Percentiles rank a stretch among this genome's conserved stretches.
Evolutionary conservation across 2,797 vertebrate species (phyloP).

Genomic region (Danio choprae): DNA sequence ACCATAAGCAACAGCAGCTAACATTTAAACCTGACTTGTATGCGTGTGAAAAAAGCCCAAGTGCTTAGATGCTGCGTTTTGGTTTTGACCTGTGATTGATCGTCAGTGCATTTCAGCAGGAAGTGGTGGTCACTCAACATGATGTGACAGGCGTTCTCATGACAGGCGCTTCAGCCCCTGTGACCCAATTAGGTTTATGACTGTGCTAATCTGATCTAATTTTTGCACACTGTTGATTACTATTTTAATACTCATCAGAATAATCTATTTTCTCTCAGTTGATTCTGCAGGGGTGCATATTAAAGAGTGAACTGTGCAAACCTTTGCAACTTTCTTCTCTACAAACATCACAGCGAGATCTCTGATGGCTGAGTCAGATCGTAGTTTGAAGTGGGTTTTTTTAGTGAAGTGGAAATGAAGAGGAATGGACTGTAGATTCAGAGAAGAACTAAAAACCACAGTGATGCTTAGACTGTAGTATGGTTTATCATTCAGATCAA

Average conservation of each 20-base stretch:
- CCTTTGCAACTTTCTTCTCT: not conserved
- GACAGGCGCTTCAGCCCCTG: not conserved
- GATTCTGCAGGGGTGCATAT: no score
- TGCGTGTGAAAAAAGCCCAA: not conserved
- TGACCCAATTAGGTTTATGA: not conserved
- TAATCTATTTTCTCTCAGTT: not conserved
- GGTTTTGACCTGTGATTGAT: not conserved
- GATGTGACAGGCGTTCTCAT: not conserved
- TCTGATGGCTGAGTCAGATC: slow-evolving; percentile 10
- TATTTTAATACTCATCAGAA: not conserved
- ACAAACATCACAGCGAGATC: not conserved
- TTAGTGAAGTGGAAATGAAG: not conserved
- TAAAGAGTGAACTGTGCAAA: not conserved
- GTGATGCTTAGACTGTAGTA: not conserved
- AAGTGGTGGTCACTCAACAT: slow-evolving; percentile 24
- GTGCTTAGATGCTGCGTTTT: not conserved
- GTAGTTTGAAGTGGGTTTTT: slow-evolving; percentile 1
- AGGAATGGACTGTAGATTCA: slow-evolving; percentile 17
- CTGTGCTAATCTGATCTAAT: no score
- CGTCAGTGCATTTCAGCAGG: not conserved
- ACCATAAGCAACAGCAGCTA: not conserved
- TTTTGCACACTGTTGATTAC: not conserved
- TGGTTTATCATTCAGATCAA: not conserved
- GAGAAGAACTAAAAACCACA: slow-evolving; percentile 10
- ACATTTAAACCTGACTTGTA: not conserved